These are phyloP conservation scores for Ceuthmochares aereus DNA, from an alignment of 2,113 vertebrate species.

Conservation along the genomic window DNA sequence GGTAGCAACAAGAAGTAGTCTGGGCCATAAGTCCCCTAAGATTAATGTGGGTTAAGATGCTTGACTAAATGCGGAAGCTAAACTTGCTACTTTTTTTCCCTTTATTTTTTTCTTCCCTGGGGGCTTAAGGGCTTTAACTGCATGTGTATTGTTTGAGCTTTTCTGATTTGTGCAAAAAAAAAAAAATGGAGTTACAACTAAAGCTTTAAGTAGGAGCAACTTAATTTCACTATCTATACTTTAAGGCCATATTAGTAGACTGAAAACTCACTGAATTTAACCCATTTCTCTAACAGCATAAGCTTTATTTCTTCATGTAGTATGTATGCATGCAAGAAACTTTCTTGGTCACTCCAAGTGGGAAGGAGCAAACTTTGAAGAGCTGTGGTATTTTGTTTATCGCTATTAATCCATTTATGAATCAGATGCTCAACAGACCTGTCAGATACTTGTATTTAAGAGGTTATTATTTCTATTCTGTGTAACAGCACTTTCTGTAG, in stretches of 20 bases:
- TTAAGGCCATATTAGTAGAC: neutral
- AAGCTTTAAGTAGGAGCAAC: neutral
- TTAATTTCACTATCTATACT: neutral
- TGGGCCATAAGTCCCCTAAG: neutral
- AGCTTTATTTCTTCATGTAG: neutral
- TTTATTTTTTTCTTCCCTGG: no score
- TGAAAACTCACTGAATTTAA: neutral
- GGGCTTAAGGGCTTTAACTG: neutral
- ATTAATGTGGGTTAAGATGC: neutral
- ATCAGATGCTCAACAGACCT: neutral
- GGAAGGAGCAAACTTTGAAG: neutral
- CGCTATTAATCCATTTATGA: neutral
- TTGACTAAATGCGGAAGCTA: neutral
- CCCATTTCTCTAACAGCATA: neutral
- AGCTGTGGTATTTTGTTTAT: neutral
- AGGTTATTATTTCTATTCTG: neutral
- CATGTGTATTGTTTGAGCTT: accelerated
- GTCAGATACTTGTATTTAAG: neutral
- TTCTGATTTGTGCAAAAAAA: neutral
- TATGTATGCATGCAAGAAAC: neutral
- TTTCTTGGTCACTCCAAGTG: neutral
- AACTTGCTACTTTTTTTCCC: neutral
- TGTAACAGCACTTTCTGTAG: neutral
- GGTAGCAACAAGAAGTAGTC: neutral
- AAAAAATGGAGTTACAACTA: neutral